Evolutionary conservation across 1,140 invertebrate species (phyloP).

Genomic region (Drosophila sp.): DNA sequence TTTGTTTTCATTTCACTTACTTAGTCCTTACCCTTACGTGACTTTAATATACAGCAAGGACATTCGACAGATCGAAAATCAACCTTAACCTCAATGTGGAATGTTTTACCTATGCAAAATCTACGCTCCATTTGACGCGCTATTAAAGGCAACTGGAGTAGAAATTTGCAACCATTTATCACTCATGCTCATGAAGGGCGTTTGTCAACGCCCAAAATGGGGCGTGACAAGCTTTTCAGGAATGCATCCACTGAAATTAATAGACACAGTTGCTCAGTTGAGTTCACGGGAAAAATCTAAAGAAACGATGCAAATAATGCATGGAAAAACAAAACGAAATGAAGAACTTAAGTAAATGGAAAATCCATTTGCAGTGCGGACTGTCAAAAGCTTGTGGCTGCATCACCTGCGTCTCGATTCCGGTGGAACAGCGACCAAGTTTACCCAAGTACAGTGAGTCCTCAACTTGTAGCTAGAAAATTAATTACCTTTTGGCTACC

Average conservation of each 20-base stretch:
- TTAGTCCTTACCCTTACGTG: slow-evolving; percentile 45
- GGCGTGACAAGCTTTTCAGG: slow-evolving; percentile 39
- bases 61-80: not conserved
- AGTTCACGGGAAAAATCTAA: not conserved
- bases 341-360: slow-evolving; percentile 69
- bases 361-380: slow-evolving; percentile 69
- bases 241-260: slow-evolving; percentile 59
- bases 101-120: slow-evolving; percentile 45
- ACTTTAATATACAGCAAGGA: slow-evolving; percentile 59
- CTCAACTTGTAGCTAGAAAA: slow-evolving; percentile 74
- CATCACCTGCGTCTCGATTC: slow-evolving; percentile 30
- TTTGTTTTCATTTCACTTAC: slow-evolving; percentile 67
- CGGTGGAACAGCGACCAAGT: slow-evolving; percentile 36
- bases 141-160: slow-evolving; percentile 34
- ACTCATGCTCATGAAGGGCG: slow-evolving; percentile 28
- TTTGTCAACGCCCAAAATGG: slow-evolving; percentile 54
- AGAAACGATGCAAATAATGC: slow-evolving; percentile 9
- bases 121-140: slow-evolving; percentile 61
- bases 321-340: slow-evolving; percentile 27
- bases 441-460: slow-evolving; percentile 32
- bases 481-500: slow-evolving; percentile 81
- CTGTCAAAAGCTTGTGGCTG: slow-evolving; percentile 64
- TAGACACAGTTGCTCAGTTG: slow-evolving; percentile 41
- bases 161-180: slow-evolving; percentile 56
- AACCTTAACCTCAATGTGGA: not conserved